Evolutionary conservation across 2,113 vertebrate species (phyloP).

Genomic region (Aptenodytes patagonicus): DNA sequence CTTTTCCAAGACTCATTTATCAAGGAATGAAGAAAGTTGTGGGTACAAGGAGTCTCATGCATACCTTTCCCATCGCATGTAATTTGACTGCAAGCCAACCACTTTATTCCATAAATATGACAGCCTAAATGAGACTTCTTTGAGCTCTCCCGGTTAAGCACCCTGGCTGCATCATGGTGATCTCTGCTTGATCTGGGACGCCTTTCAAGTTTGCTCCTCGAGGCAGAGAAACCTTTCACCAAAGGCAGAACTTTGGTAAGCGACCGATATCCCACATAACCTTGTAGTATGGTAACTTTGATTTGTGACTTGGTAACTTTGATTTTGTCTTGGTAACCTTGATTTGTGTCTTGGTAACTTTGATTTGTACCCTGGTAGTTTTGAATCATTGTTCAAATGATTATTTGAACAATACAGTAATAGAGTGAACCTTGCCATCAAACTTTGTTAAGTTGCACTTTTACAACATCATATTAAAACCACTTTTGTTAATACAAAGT

Average conservation of each 20-base stretch:
- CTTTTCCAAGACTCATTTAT: neutral
- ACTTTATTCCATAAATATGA: neutral
- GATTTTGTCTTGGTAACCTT: too few relatives aligned
- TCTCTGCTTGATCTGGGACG: neutral
- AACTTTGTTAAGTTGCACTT: neutral
- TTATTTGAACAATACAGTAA: neutral
- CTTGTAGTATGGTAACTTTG: neutral
- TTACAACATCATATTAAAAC: neutral
- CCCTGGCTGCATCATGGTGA: neutral
- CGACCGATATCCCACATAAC: fast-evolving
- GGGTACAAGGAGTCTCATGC: neutral
- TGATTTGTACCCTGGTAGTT: neutral
- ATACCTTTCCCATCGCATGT: neutral
- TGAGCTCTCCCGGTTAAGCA: neutral
- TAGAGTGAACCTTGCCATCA: neutral
- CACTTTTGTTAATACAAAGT: neutral
- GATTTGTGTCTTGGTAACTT: neutral
- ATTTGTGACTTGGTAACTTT: too few relatives aligned
- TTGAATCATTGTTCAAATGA: neutral
- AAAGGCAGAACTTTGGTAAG: neutral
- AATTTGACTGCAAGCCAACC: neutral
- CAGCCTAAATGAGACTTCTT: neutral
- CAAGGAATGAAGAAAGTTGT: neutral
- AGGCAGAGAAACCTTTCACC: neutral
- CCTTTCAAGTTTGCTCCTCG: neutral